These are phyloP conservation scores for Pseudorhiza aurosa DNA, from an alignment of 30 jellyfish, hydroid and myxozoan genomes.

Conservation along the genomic window DNA sequence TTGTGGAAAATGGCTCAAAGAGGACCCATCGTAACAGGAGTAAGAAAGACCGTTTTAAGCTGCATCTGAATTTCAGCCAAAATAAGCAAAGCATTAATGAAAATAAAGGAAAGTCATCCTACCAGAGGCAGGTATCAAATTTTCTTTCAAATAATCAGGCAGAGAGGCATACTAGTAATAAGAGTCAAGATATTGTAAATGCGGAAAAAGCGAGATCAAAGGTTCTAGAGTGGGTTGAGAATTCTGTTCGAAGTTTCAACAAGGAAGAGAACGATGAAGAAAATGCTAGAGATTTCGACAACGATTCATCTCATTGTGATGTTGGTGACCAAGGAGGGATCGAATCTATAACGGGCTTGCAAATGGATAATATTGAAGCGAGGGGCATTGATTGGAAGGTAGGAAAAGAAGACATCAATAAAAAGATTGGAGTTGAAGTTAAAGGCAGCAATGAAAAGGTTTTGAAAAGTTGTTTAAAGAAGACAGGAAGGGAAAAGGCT, in stretches of 20 bases:
- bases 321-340: too few relatives aligned
- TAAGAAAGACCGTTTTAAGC: too few relatives aligned
- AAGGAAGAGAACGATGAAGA: background rate
- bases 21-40: too few relatives aligned
- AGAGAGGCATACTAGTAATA: background rate
- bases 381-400: background rate
- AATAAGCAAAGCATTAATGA: too few relatives aligned
- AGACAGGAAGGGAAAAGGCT: background rate
- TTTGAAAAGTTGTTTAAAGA: background rate
- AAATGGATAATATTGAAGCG: too few relatives aligned
- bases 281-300: background rate
- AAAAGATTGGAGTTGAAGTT: background rate
- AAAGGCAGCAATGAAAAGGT: background rate
- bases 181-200: background rate
- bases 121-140: background rate
- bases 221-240: conserved; percentile 71
- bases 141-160: background rate
- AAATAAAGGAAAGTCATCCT: background rate
- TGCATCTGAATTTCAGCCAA: too few relatives aligned
- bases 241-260: background rate
- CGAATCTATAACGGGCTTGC: too few relatives aligned
- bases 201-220: conserved; percentile 28
- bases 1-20: background rate
- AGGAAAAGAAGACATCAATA: background rate
- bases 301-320: background rate